phyloP scores from a whole-genome alignment of 30 jellyfish, hydroid and myxozoan genomes.

The Aurelia aurita complex sp. Pacific region DNA sequence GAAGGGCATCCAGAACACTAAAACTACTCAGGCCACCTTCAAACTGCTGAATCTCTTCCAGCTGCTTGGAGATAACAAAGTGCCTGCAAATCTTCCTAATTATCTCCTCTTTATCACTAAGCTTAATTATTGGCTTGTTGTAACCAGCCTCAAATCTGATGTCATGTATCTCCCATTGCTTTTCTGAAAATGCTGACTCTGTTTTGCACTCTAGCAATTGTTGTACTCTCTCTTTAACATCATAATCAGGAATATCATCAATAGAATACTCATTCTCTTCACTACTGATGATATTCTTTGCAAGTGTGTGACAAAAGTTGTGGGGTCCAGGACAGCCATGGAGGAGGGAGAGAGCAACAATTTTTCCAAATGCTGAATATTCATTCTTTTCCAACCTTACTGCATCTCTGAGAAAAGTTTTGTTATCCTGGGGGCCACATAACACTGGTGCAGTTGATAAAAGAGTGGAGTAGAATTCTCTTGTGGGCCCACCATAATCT shows the following conservation, averaged over 20 bases:
- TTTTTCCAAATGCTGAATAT: constrained; percentile 20
- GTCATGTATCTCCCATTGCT: too few species aligned
- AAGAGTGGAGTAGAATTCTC: constrained; percentile 41
- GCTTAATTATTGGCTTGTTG: too few species aligned
- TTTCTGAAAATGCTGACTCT: background rate
- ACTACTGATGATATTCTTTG: constrained; percentile 2
- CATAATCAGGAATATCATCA: constrained; percentile 24
- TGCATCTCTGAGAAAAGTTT: constrained; percentile 39
- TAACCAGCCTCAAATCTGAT: too few species aligned
- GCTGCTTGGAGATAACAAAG: too few species aligned
- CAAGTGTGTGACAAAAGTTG: constrained; percentile 4
- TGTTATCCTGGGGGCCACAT: constrained; percentile 45
- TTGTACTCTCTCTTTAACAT: constrained; percentile 10
- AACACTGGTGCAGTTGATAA: constrained; percentile 39
- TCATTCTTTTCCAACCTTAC: constrained; percentile 25
- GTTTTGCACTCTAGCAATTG: constrained; percentile 26
- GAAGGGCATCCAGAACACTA: too few species aligned
- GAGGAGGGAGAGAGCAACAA: constrained; percentile 28
- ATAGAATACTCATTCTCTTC: constrained; percentile 24
- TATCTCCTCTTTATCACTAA: too few species aligned
- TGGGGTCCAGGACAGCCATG: constrained; percentile 39
- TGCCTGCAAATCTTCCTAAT: too few species aligned
- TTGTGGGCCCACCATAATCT: constrained; percentile 53
- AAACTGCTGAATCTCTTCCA: too few species aligned
- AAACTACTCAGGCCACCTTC: too few species aligned